These are phyloP conservation scores for Camponotus fellah DNA, from an alignment of 2,888 invertebrate genomes.

Conservation along the genomic window DNA sequence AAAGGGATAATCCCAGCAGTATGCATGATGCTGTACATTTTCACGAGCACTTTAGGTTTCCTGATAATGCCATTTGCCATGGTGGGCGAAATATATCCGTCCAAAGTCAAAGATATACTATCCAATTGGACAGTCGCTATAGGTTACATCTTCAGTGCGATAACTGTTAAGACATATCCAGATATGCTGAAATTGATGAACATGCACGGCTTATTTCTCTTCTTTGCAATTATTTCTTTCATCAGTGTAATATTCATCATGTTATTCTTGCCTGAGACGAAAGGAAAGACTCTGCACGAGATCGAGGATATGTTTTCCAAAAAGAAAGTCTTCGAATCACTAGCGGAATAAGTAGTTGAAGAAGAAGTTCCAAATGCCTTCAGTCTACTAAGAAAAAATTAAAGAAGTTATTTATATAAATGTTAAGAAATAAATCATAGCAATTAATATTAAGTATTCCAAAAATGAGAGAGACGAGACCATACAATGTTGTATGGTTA, in stretches of 20 bases:
- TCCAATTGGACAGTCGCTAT: conserved; percentile 86
- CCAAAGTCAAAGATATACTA: conserved; percentile 87
- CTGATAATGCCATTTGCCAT: conserved; percentile 88
- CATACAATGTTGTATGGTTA: too few species aligned
- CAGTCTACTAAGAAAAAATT: neutral
- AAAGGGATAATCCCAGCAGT: conserved; percentile 84
- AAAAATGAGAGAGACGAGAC: neutral
- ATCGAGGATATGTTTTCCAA: conserved; percentile 86
- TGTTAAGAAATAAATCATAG: neutral
- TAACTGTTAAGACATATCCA: conserved; percentile 87
- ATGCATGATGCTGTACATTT: conserved; percentile 86
- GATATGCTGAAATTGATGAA: conserved; percentile 85
- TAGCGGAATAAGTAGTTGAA: conserved; percentile 33
- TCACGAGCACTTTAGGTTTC: conserved; percentile 87
- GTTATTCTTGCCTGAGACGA: conserved; percentile 87
- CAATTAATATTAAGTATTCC: neutral
- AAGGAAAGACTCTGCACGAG: conserved; percentile 87
- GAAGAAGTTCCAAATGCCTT: conserved; percentile 17
- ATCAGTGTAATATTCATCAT: conserved; percentile 87
- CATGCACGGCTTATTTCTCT: conserved; percentile 86
- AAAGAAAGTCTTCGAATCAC: conserved; percentile 40
- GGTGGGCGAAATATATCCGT: conserved; percentile 88
- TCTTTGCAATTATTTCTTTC: conserved; percentile 86
- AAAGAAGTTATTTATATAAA: neutral
- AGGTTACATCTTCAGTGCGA: conserved; percentile 87